These are phyloP conservation scores for Metellina segmentata DNA, from an alignment of 2,888 invertebrate genomes.

Conservation along the genomic window DNA sequence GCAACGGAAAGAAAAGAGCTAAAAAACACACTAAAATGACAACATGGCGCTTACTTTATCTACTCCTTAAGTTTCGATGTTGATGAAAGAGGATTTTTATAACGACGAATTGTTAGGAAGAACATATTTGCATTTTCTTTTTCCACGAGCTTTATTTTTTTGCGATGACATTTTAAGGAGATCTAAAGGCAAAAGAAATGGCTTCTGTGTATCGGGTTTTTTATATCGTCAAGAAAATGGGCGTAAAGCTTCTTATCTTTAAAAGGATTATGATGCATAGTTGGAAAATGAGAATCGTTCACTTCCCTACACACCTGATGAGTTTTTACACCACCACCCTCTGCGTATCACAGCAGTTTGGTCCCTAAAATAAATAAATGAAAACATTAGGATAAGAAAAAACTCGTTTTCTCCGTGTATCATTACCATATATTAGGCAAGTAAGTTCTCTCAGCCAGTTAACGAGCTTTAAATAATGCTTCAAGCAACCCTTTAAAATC, in stretches of 20 bases:
- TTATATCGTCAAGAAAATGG: background rate
- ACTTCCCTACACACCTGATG: background rate
- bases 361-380: background rate
- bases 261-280: constrained; percentile 34
- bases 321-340: background rate
- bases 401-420: background rate
- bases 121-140: background rate
- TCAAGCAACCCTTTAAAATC: background rate
- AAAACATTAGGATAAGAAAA: background rate
- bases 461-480: background rate
- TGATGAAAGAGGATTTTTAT: constrained; percentile 24
- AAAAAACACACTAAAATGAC: constrained; percentile 1
- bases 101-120: background rate
- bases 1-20: background rate
- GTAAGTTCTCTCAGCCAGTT: background rate
- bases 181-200: constrained; percentile 14
- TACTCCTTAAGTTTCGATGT: constrained; percentile 15
- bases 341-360: background rate
- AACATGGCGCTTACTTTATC: constrained; percentile 3
- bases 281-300: constrained; percentile 12
- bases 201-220: constrained; percentile 15
- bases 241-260: constrained; percentile 39
- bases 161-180: constrained; percentile 20
- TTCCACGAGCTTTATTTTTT: constrained; percentile 10
- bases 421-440: background rate